Percentiles rank a stretch among this genome's conserved stretches.
Conservation (phyloP, 2,797 vertebrate genomes). For the Malurus splendens region DNA sequence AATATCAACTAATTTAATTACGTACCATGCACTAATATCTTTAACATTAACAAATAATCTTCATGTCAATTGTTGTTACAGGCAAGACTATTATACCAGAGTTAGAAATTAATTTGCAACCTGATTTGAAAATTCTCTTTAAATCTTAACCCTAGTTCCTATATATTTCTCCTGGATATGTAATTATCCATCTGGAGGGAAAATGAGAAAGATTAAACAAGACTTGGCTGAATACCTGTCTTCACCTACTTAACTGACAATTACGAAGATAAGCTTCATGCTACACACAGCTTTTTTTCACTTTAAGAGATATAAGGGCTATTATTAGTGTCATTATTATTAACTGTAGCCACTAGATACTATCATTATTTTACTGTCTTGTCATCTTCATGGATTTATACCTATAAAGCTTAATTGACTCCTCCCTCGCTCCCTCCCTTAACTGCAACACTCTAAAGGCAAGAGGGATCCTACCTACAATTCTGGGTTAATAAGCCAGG, state of each 20-base stretch:
- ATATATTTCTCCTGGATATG: not conserved
- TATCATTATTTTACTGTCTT: slow-evolving; percentile 27
- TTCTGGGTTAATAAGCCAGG: slow-evolving; percentile 36
- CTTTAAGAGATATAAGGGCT: not conserved
- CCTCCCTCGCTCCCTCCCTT: not conserved
- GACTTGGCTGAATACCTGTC: not conserved
- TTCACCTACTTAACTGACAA: slow-evolving; percentile 1
- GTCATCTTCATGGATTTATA: slow-evolving; percentile 5
- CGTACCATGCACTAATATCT: not conserved
- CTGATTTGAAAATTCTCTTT: not conserved
- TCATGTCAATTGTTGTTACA: not conserved
- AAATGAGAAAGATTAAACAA: slow-evolving; percentile 24
- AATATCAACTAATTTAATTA: not conserved
- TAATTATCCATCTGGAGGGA: slow-evolving; percentile 6
- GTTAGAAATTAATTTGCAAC: not conserved
- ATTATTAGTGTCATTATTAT: slow-evolving; percentile 28
- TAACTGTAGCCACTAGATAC: not conserved
- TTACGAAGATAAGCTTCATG: slow-evolving; percentile 11
- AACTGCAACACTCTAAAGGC: not conserved
- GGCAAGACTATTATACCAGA: not conserved
- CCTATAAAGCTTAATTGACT: slow-evolving; percentile 2
- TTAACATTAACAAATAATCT: not conserved
- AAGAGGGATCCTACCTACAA: not conserved
- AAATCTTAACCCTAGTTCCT: not conserved
- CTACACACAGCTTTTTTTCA: not conserved